Percentiles rank a stretch among this genome's conserved stretches.
These are phyloP conservation scores for Pseudomugil tenellus DNA, from an alignment of 2,797 vertebrate species.

Conservation along the genomic window DNA sequence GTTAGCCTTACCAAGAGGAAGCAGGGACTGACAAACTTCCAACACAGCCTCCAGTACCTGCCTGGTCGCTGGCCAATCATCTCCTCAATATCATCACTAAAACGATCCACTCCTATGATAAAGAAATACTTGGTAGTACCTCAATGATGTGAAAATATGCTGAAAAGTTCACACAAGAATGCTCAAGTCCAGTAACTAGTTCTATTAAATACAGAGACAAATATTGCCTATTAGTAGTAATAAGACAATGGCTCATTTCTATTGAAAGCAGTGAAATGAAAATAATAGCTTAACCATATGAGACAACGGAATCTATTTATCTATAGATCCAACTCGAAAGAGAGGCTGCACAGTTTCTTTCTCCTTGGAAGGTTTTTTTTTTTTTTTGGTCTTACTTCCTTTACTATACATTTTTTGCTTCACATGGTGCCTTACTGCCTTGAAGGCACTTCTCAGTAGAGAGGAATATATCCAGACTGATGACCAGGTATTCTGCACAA, in stretches of 20 bases:
- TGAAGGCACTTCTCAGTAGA: conserved; percentile 53
- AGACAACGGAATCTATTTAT: not conserved
- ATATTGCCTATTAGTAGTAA: not conserved
- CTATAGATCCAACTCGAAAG: not conserved
- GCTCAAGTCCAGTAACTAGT: no score
- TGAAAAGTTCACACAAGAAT: not conserved
- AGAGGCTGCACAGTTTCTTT: conserved; percentile 7
- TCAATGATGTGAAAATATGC: not conserved
- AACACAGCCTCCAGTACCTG: conserved; percentile 91
- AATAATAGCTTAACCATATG: conserved; percentile 1
- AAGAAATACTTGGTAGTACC: conserved; percentile 1
- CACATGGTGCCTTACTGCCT: conserved; percentile 27
- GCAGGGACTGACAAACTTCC: conserved; percentile 94
- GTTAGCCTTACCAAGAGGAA: conserved; percentile 87
- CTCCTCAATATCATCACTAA: conserved; percentile 91
- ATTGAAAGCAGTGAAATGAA: not conserved
- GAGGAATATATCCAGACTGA: conserved; percentile 60
- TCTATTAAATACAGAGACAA: not conserved
- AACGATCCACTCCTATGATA: conserved; percentile 87
- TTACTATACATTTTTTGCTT: conserved; percentile 1
- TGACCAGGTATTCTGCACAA: conserved; percentile 42
- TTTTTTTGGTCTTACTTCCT: conserved; percentile 12
- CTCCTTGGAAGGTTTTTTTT: conserved; percentile 4
- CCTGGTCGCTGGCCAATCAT: conserved; percentile 91
- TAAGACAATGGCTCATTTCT: not conserved